phyloP scores from a whole-genome alignment of 2,888 invertebrate genomes.

The Orthonevra nobilis region DNA sequence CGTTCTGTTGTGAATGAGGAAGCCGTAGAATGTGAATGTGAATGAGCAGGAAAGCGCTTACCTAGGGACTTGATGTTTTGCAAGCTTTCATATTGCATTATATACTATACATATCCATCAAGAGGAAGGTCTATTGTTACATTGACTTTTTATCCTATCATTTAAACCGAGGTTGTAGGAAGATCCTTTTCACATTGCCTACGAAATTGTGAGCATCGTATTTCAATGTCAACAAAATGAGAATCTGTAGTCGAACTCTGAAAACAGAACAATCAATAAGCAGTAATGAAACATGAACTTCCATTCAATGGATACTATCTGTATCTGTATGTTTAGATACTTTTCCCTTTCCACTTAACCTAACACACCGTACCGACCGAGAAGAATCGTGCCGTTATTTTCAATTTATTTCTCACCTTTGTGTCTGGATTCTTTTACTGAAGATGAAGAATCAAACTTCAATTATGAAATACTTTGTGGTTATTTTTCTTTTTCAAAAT shows the following conservation, averaged over 20 bases:
- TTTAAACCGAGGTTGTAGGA: too few species aligned
- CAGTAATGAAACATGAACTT: too few species aligned
- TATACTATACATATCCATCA: neutral
- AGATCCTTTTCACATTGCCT: too few species aligned
- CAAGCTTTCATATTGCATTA: constrained; percentile 6
- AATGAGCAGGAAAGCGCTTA: neutral
- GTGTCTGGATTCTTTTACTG: constrained; percentile 4
- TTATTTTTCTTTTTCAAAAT: constrained; percentile 32
- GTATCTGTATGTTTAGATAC: too few species aligned
- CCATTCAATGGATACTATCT: too few species aligned
- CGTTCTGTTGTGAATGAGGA: neutral
- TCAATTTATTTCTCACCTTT: constrained; percentile 56
- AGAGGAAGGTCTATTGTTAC: neutral
- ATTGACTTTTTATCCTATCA: too few species aligned
- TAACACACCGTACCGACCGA: constrained; percentile 14
- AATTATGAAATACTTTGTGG: constrained; percentile 49
- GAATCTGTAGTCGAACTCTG: too few species aligned
- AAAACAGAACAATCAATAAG: too few species aligned
- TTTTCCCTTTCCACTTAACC: constrained; percentile 13
- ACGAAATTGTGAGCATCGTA: too few species aligned
- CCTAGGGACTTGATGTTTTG: neutral
- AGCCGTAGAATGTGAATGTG: neutral
- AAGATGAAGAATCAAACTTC: constrained; percentile 46
- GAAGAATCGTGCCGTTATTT: constrained; percentile 53
- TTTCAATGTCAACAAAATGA: too few species aligned